A percentile compares a stretch with the other conserved stretches of the same genome.
Conservation (phyloP, 2,797 vertebrate genomes). For the Dendrocincla fuliginosa region DNA sequence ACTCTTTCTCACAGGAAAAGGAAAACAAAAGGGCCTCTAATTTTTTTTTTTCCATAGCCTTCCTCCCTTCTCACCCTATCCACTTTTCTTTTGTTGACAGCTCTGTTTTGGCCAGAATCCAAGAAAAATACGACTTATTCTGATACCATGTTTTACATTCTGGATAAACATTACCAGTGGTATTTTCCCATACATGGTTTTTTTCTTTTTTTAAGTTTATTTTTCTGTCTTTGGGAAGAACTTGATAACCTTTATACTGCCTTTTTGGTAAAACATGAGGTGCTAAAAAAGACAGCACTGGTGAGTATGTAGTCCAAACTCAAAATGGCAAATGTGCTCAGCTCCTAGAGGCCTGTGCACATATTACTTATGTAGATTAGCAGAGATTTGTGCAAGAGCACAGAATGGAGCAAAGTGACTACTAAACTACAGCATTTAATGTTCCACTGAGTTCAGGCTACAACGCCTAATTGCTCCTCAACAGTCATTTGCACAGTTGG, state of each 20-base stretch:
- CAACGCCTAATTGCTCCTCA: not conserved
- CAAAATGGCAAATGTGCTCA: rapidly evolving
- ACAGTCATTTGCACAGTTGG: not conserved
- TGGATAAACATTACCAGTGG: slow-evolving; percentile 31
- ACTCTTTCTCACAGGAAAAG: slow-evolving; percentile 43
- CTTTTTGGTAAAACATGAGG: not conserved
- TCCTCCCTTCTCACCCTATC: not conserved
- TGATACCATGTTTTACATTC: slow-evolving; percentile 15
- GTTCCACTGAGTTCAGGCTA: not conserved
- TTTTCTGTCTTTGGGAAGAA: not conserved
- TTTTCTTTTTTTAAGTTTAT: not conserved
- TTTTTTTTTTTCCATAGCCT: not conserved
- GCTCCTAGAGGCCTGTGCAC: not conserved
- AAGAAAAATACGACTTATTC: slow-evolving; percentile 55
- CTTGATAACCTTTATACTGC: not conserved
- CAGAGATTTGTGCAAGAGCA: slow-evolving; percentile 31
- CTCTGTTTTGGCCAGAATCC: slow-evolving; percentile 45
- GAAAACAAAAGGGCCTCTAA: slow-evolving; percentile 41
- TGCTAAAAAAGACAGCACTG: not conserved
- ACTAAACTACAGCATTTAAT: slow-evolving; percentile 7
- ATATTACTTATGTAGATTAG: slow-evolving; percentile 20
- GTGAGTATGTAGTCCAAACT: not conserved
- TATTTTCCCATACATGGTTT: slow-evolving; percentile 46
- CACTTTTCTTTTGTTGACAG: slow-evolving; percentile 39
- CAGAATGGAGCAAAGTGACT: not conserved